These are phyloP conservation scores for Yasuhikotakia modesta DNA, from an alignment of 2,797 vertebrate genomes.

Conservation along the genomic window DNA sequence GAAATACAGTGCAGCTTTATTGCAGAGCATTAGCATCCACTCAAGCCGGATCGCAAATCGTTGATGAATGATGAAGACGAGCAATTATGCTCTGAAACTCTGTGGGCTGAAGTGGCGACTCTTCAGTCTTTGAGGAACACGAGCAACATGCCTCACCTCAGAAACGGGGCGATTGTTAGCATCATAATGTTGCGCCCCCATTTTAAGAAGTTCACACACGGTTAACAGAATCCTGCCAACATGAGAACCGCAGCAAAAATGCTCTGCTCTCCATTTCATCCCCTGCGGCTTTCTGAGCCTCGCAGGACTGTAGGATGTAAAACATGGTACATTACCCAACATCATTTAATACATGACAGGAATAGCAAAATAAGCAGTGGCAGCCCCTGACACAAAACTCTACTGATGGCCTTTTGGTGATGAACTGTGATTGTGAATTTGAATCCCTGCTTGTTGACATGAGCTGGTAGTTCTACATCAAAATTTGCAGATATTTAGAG, in stretches of 20 bases:
- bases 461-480: no score
- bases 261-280: neutral
- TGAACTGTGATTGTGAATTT: neutral
- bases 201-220: neutral
- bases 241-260: neutral
- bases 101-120: neutral
- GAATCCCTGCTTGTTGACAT: neutral
- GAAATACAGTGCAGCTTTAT: neutral
- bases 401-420: neutral
- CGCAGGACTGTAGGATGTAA: neutral
- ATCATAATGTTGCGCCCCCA: neutral
- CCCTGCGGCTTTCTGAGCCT: neutral
- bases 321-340: slow-evolving; percentile 32
- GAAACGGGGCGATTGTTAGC: no score
- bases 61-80: neutral
- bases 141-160: neutral
- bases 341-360: slow-evolving; percentile 15
- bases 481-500: no score
- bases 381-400: neutral
- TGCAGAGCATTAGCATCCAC: neutral
- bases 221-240: neutral
- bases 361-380: neutral
- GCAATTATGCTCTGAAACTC: neutral
- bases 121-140: neutral
- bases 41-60: neutral